Percentiles rank a stretch among this genome's conserved stretches.
Evolutionary conservation across 2,888 invertebrate genomes (phyloP).

Genomic region (Eristalis intricaria): DNA sequence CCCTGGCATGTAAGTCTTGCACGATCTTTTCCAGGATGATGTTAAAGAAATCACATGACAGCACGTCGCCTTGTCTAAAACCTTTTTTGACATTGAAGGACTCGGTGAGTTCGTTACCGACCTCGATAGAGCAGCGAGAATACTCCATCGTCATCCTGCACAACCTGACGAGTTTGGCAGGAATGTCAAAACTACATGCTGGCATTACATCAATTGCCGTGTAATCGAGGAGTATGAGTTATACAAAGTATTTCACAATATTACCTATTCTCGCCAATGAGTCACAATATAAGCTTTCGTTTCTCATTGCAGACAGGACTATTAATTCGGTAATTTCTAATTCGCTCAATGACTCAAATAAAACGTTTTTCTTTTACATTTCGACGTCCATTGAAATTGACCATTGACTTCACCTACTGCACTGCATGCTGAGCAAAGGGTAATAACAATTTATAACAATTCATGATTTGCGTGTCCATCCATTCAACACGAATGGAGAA

Average conservation of each 20-base stretch:
- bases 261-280: background rate
- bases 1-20: no score
- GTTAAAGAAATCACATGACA: no score
- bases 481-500: background rate
- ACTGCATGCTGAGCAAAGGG: background rate
- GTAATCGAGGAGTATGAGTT: background rate
- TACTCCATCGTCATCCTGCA: no score
- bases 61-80: no score
- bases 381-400: background rate
- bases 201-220: background rate
- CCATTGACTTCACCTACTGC: background rate
- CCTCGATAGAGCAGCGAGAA: no score
- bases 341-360: background rate
- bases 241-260: background rate
- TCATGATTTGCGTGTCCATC: background rate
- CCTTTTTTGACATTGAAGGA: no score
- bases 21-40: no score
- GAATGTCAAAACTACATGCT: no score
- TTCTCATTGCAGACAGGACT: background rate
- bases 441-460: background rate
- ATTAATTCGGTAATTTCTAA: background rate
- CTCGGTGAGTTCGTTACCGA: no score
- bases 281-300: background rate
- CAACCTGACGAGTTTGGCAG: no score
- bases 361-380: background rate